Conservation (phyloP, 2,113 vertebrate species). For the Heliornis fulica region DNA sequence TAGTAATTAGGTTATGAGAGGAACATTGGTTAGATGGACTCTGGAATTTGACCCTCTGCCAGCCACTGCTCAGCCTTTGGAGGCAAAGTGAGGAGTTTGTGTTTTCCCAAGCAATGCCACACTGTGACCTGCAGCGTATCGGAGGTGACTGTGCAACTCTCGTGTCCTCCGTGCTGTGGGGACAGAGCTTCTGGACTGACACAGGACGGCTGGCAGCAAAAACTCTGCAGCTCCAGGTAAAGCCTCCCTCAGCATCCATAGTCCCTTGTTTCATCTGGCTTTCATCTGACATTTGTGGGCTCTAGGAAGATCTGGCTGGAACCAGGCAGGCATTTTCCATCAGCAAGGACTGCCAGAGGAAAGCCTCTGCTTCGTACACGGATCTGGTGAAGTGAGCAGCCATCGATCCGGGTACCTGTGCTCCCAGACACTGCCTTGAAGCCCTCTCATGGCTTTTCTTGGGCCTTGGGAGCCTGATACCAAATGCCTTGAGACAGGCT, state of each 20-base stretch:
- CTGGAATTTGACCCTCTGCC: background rate
- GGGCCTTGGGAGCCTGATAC: accelerated
- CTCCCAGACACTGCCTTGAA: background rate
- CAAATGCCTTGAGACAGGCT: accelerated
- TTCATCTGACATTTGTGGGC: background rate
- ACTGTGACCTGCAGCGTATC: background rate
- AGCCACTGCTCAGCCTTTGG: background rate
- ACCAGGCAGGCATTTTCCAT: background rate
- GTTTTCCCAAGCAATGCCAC: background rate
- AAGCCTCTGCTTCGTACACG: background rate
- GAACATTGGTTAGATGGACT: background rate
- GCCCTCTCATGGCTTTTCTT: accelerated
- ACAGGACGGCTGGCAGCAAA: background rate
- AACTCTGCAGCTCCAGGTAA: background rate
- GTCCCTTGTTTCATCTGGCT: background rate
- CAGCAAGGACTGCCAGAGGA: background rate
- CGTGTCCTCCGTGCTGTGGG: accelerated
- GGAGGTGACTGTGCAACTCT: background rate
- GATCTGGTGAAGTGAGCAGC: background rate
- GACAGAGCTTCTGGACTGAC: background rate
- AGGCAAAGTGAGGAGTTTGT: background rate
- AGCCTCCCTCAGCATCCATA: background rate
- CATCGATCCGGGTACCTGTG: accelerated
- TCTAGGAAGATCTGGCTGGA: background rate
- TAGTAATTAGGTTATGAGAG: background rate